A percentile compares a stretch with the other conserved stretches of the same genome.
Conservation (phyloP, 2,797 vertebrate species). For the Aselliscus stoliczkanus region DNA sequence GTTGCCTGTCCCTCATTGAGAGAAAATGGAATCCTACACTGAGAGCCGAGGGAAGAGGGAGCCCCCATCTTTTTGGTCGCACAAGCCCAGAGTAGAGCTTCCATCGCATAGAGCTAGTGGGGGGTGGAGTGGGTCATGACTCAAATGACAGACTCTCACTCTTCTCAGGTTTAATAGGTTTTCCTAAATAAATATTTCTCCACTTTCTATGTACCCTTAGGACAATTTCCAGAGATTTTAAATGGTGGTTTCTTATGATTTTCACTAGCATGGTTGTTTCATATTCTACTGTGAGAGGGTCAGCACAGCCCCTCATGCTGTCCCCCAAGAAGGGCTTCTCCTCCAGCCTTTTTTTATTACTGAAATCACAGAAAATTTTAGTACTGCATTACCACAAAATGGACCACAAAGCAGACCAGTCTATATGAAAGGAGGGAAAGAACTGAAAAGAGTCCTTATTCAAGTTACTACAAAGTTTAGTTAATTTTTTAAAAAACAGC, state of each 20-base stretch:
- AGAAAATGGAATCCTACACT: neutral
- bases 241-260: neutral
- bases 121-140: neutral
- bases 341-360: neutral
- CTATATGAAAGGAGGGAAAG: neutral
- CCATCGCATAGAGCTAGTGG: neutral
- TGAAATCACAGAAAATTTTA: neutral
- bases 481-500: neutral
- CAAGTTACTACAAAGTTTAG: neutral
- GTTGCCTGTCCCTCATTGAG: neutral
- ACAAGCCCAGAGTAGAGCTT: neutral
- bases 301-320: neutral
- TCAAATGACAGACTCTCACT: neutral
- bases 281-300: neutral
- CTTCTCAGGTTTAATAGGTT: neutral
- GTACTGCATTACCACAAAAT: neutral
- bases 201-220: neutral
- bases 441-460: neutral
- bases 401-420: neutral
- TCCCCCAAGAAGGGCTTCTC: neutral
- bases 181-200: neutral
- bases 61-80: neutral
- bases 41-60: neutral
- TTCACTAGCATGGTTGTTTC: neutral
- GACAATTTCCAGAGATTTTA: neutral